Evolutionary conservation across 2,797 vertebrate genomes (phyloP).

Genomic region (Nyctalus aviator): DNA sequence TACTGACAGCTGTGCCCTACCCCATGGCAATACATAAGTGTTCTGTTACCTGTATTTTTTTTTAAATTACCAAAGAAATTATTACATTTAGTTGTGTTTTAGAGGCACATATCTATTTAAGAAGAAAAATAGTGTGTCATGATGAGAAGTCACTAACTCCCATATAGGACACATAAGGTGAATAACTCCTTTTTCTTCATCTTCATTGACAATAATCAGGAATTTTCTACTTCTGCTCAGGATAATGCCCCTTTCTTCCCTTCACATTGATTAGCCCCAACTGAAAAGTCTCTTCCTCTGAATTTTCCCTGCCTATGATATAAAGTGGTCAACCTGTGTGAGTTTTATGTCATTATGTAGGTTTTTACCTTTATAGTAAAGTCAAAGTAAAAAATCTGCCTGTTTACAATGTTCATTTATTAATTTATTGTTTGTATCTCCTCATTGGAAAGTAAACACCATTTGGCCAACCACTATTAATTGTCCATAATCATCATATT

Average conservation of each 20-base stretch:
- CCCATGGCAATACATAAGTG: neutral
- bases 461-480: neutral
- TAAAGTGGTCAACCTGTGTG: neutral
- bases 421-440: neutral
- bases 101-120: neutral
- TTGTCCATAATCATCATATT: neutral
- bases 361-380: neutral
- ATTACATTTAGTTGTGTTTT: constrained; percentile 26
- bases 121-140: neutral
- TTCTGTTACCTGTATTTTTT: neutral
- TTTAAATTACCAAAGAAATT: neutral
- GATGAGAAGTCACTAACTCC: neutral
- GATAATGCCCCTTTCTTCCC: neutral
- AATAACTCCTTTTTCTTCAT: neutral
- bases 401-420: neutral
- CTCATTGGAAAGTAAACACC: neutral
- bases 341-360: neutral
- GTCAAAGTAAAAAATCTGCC: neutral
- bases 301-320: neutral
- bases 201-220: neutral
- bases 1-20: neutral
- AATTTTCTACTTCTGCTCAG: neutral
- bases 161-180: neutral
- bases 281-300: neutral
- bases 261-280: neutral